Evolutionary conservation across 2,113 vertebrate species (phyloP), one percentile per base, ranked within the genome.

Genomic region (Notothenia rossii): DNA sequence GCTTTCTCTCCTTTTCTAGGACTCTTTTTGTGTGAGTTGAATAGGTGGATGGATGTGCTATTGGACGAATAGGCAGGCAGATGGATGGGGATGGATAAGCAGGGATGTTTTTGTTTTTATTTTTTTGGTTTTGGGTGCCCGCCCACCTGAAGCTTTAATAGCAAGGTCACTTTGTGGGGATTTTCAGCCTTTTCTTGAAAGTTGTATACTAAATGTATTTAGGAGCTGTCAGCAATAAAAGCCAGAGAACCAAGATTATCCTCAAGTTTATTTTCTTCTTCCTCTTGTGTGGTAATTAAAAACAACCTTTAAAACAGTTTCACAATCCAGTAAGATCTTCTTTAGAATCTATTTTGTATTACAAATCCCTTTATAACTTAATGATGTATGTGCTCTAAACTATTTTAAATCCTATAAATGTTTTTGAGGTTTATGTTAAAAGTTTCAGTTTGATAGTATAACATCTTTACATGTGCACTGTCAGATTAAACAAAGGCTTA

Each of bases 21-120:
- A 59, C 69, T 89, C 79, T 88, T 89, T 88, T 91, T 91, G 83
- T 83, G 83, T 3, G 22, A 49, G 79, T 18, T 90, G 88, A 92
- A 91, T 81, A 71, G 91, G 65, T 80, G 79, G 87, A 89, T 82
- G 77, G 84, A 86, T 71, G 86, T 72, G 77, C 51, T 77, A 40
- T 67, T 79, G 84, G 81, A 58, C 50, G 12, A 67, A 71, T 69
- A 81, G 83, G 78, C 43, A 53, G 74, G 46, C 78, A 63, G 81
- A 78, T 36, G 83, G 81, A 85, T 40, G 36, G 36, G 58, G 82
- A 70, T 70, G 82, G 70, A 72, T 50, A 71, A 29, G 46, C 68
- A 72, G 29, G 62, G 70, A 63, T 56, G 40, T 58, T 76, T 50
- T 46, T 10, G 33, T 58, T 76, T 50, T 46, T 6, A 3, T 48